These are phyloP conservation scores for Myrmecophaga tridactyla DNA, from an alignment of 2,113 vertebrate species.

Conservation along the genomic window DNA sequence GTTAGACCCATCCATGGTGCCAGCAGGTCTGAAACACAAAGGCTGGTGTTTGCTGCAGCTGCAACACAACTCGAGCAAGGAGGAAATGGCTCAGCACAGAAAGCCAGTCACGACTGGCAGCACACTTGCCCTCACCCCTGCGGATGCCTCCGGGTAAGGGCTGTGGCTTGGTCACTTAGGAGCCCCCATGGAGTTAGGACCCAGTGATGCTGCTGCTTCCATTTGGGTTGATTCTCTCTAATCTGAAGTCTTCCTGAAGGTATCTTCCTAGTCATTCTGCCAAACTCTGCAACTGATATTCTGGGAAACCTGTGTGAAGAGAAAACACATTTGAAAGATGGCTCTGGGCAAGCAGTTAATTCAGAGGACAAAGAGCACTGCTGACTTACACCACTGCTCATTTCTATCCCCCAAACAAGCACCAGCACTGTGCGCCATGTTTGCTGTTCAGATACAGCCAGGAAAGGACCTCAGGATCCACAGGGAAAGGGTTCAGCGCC, in stretches of 20 bases:
- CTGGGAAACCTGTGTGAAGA: not conserved
- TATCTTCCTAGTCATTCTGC: not conserved
- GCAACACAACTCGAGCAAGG: fast-evolving
- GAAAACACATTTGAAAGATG: not conserved
- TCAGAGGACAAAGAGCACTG: not conserved
- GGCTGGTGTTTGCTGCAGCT: too few species aligned
- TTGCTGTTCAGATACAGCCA: fast-evolving
- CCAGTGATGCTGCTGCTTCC: not conserved
- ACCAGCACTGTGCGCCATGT: fast-evolving
- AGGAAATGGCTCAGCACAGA: not conserved
- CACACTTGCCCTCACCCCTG: not conserved
- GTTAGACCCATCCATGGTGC: fast-evolving
- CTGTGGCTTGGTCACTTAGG: not conserved
- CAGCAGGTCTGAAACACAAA: not conserved
- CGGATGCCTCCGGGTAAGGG: too few species aligned
- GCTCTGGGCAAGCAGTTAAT: not conserved
- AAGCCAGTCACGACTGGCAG: not conserved
- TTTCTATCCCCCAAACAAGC: not conserved
- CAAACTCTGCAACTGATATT: not conserved
- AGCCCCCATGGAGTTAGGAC: not conserved
- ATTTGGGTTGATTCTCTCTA: not conserved
- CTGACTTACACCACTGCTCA: not conserved
- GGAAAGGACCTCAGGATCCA: not conserved
- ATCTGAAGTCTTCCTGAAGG: not conserved
- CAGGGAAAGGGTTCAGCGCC: fast-evolving